Evolutionary conservation across 2,797 vertebrate genomes (phyloP), one percentile per base, ranked within the genome.

Genomic region (Distichodus sexfasciatus): DNA sequence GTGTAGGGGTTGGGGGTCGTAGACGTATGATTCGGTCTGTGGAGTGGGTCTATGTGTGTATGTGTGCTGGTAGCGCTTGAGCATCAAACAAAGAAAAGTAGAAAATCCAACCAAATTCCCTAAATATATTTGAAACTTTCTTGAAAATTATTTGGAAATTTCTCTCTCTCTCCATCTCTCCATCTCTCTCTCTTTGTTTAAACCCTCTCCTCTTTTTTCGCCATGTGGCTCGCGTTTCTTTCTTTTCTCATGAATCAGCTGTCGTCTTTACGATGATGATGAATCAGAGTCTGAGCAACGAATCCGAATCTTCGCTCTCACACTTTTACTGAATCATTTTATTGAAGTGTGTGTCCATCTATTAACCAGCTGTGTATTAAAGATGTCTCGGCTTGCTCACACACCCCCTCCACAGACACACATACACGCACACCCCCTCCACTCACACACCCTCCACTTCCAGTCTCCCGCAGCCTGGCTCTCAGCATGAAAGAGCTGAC

Each of bases 11-110:
- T n/a, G n/a, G n/a, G n/a, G n/a, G n/a, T n/a, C n/a, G 83, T 84
- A 85, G 88, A 85, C 71, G 29, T 80, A 88, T 87, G 82, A 89
- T 89, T 86, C 69, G 84, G 87, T 87, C 82, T 82, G 72, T 68
- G 33, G 77, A 75, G 77, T 78, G 82, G 23, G 29, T 21, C 38
- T 48, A 31, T 47, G 46, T 69, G 41, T 50, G 41, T 53, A 33
- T 33, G 31, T 33, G 31, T 33, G 31, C 31, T 9, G 4, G 31
- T 9, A 33, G 4, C 31, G 4, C n/a, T n/a, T n/a, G n/a, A n/a
- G n/a, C n/a, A n/a, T n/a, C n/a, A n/a, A n/a, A n/a, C n/a, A n/a
- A n/a, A n/a, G n/a, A n/a, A n/a, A n/a, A n/a, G n/a, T n/a, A n/a
- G n/a, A n/a, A n/a, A n/a, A n/a, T n/a, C n/a, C n/a, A n/a, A n/a